Base-by-base conservation (phyloP, 2,113 vertebrate species). In the Poecilia latipinna region DNA sequence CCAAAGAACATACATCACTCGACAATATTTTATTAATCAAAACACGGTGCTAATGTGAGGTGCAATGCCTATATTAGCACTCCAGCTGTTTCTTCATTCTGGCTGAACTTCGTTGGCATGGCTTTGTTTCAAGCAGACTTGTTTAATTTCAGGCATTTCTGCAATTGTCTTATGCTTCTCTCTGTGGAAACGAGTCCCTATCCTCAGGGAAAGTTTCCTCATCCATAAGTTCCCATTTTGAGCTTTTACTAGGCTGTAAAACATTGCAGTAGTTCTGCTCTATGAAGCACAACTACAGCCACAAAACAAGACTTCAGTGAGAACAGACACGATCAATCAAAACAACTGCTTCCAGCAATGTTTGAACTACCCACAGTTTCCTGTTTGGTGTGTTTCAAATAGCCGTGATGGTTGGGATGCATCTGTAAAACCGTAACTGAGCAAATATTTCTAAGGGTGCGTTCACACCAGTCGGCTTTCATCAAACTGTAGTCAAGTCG, bases 221-320 rank as follows among this genome's bases (percentile, higher is more conserved):
- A 75, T 83, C 72, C 78, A 61, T 17, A 70, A 60, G 26, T 72
- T 68, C 26, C 44, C 54, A 77, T 82, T 78, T 77, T 81, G 61
- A 28, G 54, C 80, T 89, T 82, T 89, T 75, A 85, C 85, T 70
- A 31, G 63, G 54, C 57, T 72, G 67, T 86, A 82, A 86, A 79
- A 65, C 32, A 64, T 72, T 66, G 77, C 44, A 74, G 66, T 72
- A 68, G 71, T 79, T 71, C 33, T 72, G 72, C 79, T 80, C 79
- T 48, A 24, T 73, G 65, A 65, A 72, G 81, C 76, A 37, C 67
- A 78, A 76, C 77, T 31, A 39, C 62, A 70, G 61, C 29, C 37
- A 44, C 73, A 33, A 73, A 72, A 75, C 77, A 13, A 35, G 74
- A 72, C 67, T 74, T 63, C 35, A 19, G 61, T 39, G 54, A 19